These are phyloP conservation scores for Eonycteris spelaea DNA, from an alignment of 2,113 vertebrate genomes.

Conservation along the genomic window DNA sequence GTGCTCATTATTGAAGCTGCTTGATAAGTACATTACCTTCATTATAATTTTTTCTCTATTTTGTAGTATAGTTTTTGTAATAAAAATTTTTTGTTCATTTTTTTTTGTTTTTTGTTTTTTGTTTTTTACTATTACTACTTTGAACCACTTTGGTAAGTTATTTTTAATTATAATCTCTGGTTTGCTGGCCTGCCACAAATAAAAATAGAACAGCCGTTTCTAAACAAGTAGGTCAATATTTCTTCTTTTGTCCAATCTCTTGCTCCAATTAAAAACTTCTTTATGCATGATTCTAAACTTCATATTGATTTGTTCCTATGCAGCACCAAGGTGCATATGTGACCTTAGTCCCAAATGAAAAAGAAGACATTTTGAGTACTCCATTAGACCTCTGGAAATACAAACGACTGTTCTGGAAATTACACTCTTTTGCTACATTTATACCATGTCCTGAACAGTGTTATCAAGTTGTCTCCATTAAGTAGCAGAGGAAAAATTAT, in stretches of 20 bases:
- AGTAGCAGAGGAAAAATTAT: constrained; percentile 58
- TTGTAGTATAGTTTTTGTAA: neutral
- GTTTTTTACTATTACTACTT: neutral
- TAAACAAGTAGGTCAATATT: neutral
- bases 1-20: neutral
- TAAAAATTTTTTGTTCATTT: neutral
- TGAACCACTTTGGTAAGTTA: neutral
- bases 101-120: neutral
- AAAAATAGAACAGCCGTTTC: neutral
- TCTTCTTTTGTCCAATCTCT: neutral
- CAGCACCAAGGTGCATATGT: neutral
- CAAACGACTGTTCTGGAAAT: constrained; percentile 70
- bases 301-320: neutral
- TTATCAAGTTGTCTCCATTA: constrained; percentile 76
- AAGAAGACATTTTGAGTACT: neutral
- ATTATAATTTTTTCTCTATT: neutral
- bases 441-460: constrained; percentile 58
- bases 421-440: constrained; percentile 70
- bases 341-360: neutral
- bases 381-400: constrained; percentile 38
- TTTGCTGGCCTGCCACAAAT: neutral
- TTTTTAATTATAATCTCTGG: neutral
- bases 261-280: neutral
- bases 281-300: neutral
- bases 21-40: too few species aligned